Evolutionary conservation across 2,888 invertebrate species (phyloP).

Genomic region (Erebia palarica): DNA sequence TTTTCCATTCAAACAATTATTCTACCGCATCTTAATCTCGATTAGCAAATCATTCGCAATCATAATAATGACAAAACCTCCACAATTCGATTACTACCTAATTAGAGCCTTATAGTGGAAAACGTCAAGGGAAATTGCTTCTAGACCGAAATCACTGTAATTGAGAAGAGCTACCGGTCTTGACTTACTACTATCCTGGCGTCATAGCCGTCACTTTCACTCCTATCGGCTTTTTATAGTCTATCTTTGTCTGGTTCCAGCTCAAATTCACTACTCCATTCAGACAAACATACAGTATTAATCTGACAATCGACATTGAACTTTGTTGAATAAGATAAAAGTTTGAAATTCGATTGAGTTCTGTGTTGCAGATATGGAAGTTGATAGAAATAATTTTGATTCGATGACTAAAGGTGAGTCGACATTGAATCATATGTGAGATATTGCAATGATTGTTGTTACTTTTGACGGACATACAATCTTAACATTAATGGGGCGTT

Average conservation of each 20-base stretch:
- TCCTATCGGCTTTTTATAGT: constrained; percentile 39
- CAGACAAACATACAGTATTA: constrained; percentile 23
- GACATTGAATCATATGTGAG: constrained; percentile 26
- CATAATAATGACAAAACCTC: constrained; percentile 71
- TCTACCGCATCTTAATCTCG: constrained; percentile 48
- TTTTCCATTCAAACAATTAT: constrained; percentile 39
- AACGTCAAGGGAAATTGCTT: constrained; percentile 68
- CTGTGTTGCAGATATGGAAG: constrained; percentile 22
- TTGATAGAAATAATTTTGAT: constrained; percentile 41
- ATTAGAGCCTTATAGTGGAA: constrained; percentile 69
- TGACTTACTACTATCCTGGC: constrained; percentile 60
- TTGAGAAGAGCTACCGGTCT: constrained; percentile 75
- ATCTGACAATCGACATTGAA: constrained; percentile 20
- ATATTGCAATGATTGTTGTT: constrained; percentile 6
- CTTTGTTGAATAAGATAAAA: background rate
- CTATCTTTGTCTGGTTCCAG: constrained; percentile 51
- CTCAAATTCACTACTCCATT: constrained; percentile 29
- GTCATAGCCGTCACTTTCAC: constrained; percentile 61
- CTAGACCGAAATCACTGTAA: constrained; percentile 66
- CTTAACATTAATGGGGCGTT: background rate
- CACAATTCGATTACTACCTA: constrained; percentile 76
- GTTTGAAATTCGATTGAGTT: constrained; percentile 17
- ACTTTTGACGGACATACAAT: background rate
- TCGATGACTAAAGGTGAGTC: constrained; percentile 43
- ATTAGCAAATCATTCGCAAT: constrained; percentile 66